These are phyloP conservation scores for Cybosia mesomella DNA, from an alignment of 2,888 invertebrate species.

Conservation along the genomic window DNA sequence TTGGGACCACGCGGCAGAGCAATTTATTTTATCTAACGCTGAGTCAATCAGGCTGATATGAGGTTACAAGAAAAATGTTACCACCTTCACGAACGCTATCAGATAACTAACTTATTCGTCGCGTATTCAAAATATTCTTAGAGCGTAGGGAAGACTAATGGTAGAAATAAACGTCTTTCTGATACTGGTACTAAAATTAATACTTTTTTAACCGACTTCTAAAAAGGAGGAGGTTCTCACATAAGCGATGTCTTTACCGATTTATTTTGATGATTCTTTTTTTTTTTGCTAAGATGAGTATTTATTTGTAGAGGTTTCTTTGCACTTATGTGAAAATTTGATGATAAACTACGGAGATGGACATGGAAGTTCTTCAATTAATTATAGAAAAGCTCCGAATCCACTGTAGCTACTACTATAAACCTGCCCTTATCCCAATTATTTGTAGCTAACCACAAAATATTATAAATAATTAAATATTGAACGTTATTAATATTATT, in stretches of 20 bases:
- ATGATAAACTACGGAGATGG: no score
- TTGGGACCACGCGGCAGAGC: conserved; percentile 27
- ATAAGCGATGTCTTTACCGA: no score
- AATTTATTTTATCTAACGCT: conserved; percentile 49
- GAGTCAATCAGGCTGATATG: conserved; percentile 47
- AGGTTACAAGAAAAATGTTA: conserved; percentile 42
- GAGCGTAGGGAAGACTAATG: conserved; percentile 10
- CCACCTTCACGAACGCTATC: conserved; percentile 26
- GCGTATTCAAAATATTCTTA: conserved; percentile 21
- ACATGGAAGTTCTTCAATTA: no score
- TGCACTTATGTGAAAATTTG: no score
- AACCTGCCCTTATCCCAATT: no score
- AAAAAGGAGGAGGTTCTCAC: no score
- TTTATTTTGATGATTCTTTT: no score
- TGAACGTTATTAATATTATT: neutral
- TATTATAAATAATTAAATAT: neutral
- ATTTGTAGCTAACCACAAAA: neutral
- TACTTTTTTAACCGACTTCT: neutral
- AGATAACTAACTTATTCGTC: conserved; percentile 28
- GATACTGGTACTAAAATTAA: conserved; percentile 6
- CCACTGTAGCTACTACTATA: no score
- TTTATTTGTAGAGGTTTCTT: no score
- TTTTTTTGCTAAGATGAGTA: no score
- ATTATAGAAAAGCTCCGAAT: no score
- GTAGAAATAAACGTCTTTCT: conserved; percentile 10